Conservation (phyloP, 2,888 invertebrate species). For the Himalopsyche tibetana region DNA sequence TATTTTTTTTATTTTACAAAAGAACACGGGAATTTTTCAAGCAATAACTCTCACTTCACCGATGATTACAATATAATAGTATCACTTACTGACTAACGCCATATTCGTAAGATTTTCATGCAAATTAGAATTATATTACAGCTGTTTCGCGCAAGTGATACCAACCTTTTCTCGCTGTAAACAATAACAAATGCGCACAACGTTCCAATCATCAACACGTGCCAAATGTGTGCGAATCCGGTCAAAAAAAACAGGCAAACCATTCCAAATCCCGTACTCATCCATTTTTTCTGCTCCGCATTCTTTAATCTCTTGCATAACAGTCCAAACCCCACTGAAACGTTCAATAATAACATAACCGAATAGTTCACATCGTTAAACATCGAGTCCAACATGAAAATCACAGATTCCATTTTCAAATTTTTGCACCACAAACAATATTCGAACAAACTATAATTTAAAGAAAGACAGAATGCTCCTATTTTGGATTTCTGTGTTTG, state of each 20-base stretch:
- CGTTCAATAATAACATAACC: neutral
- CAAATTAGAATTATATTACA: too few species aligned
- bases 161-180: constrained; percentile 30
- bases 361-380: neutral
- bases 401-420: neutral
- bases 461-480: too few species aligned
- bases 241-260: constrained; percentile 72
- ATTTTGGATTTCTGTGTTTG: too few species aligned
- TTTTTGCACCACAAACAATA: too few species aligned
- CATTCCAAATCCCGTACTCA: constrained; percentile 74
- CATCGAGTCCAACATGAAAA: neutral
- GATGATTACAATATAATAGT: too few species aligned
- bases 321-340: neutral
- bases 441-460: too few species aligned
- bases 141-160: neutral
- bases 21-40: too few species aligned
- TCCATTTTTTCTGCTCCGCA: constrained; percentile 75
- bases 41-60: too few species aligned
- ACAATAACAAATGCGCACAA: constrained; percentile 54
- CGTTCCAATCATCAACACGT: constrained; percentile 72
- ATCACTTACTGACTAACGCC: too few species aligned
- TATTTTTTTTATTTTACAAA: too few species aligned
- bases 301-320: constrained; percentile 67
- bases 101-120: too few species aligned
- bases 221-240: constrained; percentile 72